A percentile compares a stretch with the other conserved stretches of the same genome.
phyloP scores from a whole-genome alignment of 2,113 vertebrate genomes.

The Galeopterus variegatus region DNA sequence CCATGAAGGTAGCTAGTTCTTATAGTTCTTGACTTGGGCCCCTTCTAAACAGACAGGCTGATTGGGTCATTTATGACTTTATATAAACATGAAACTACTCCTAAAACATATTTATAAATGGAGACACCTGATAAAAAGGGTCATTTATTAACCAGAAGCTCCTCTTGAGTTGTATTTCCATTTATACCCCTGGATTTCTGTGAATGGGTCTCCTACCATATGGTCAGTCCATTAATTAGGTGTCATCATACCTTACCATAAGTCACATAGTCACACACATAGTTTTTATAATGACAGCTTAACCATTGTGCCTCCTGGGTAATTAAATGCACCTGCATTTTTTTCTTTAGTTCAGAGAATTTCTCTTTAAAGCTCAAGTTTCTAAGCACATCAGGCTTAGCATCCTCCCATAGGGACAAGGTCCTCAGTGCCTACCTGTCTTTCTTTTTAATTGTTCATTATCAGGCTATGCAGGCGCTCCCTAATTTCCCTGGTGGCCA shows the following conservation, averaged over 20 bases:
- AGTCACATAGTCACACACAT: conserved; percentile 8
- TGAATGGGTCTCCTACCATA: neutral
- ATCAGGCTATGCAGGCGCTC: neutral
- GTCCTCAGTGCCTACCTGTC: neutral
- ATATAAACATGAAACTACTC: neutral
- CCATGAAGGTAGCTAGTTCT: neutral
- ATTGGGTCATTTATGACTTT: neutral
- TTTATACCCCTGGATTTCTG: neutral
- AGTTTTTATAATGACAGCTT: conserved; percentile 50
- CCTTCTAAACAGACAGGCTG: neutral
- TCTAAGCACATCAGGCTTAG: conserved; percentile 5
- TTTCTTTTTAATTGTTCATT: conserved; percentile 73
- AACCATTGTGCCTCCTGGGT: conserved; percentile 8
- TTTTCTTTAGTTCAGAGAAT: conserved; percentile 55
- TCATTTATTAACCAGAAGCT: neutral
- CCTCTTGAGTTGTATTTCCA: neutral
- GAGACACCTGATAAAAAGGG: neutral
- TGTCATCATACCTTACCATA: neutral
- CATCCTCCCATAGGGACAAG: neutral
- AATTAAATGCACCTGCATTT: conserved; percentile 69
- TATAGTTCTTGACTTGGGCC: neutral
- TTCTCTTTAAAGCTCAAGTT: conserved; percentile 34
- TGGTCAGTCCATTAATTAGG: neutral
- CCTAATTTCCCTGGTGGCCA: conserved; percentile 72
- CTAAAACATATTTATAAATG: neutral